phyloP scores from a whole-genome alignment of 2,797 vertebrate species.

The Microtus californicus region DNA sequence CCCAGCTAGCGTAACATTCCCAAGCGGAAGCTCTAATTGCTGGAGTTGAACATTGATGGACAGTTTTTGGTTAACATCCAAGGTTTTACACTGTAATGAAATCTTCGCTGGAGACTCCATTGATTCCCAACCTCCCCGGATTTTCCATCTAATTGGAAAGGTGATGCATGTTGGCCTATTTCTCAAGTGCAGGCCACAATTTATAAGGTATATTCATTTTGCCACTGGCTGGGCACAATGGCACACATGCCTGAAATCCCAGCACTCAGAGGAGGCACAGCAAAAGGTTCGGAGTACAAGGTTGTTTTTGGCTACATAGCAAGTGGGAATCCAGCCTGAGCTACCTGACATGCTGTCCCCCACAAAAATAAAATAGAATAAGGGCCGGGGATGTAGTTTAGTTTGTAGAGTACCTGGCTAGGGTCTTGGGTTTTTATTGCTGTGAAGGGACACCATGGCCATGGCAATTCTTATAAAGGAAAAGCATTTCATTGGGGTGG shows the following conservation, averaged over 20 bases:
- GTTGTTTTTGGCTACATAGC: not conserved
- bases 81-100: constrained; percentile 60
- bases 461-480: not conserved
- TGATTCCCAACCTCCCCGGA: constrained; percentile 38
- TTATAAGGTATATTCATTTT: constrained; percentile 50
- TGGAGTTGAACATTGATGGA: constrained; percentile 71
- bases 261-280: not conserved
- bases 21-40: constrained; percentile 69
- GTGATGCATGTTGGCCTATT: constrained; percentile 17
- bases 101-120: constrained; percentile 58
- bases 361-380: not conserved
- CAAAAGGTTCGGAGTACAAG: not conserved
- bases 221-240: not conserved
- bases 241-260: not conserved
- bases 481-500: not conserved
- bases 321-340: not conserved
- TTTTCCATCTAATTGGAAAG: constrained; percentile 67
- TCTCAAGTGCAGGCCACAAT: constrained; percentile 43
- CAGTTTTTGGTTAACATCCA: constrained; percentile 77
- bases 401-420: not conserved
- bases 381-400: not conserved
- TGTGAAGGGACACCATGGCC: not conserved
- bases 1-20: constrained; percentile 58
- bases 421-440: not conserved
- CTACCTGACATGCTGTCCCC: not conserved